Conservation (phyloP, 2,113 vertebrate genomes). For the Microtus pennsylvanicus region DNA sequence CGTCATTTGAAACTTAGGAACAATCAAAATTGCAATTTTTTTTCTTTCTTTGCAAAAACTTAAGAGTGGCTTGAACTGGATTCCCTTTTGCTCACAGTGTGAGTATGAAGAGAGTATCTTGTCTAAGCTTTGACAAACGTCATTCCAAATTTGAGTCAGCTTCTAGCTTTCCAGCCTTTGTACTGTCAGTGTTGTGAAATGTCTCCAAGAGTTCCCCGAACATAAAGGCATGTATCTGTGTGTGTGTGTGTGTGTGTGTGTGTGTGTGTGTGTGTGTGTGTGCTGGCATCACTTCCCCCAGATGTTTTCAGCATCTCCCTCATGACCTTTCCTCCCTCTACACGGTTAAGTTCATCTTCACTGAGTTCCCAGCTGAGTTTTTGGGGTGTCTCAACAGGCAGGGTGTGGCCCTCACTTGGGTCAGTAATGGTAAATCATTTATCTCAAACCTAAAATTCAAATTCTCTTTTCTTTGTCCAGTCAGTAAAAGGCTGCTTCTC, state of each 20-base stretch:
- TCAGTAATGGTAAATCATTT: neutral
- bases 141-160: slow-evolving; percentile 22
- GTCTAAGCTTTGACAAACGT: neutral
- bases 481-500: neutral
- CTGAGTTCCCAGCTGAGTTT: neutral
- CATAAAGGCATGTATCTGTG: neutral
- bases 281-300: neutral
- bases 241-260: slow-evolving; percentile 3
- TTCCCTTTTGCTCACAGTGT: neutral
- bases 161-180: neutral
- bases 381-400: neutral
- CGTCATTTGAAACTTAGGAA: slow-evolving; percentile 42
- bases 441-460: neutral
- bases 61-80: neutral
- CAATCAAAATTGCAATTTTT: neutral
- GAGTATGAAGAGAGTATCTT: neutral
- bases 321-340: neutral
- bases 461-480: neutral
- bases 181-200: slow-evolving; percentile 52
- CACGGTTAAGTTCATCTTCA: neutral
- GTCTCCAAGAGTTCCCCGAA: slow-evolving; percentile 33
- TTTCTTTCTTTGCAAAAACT: slow-evolving; percentile 21
- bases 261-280: neutral
- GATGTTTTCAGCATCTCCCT: neutral
- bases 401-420: neutral